Percentiles rank a stretch among this genome's conserved stretches.
Evolutionary conservation across 2,797 vertebrate species (phyloP).

Genomic region (Pogonophryne albipinna): DNA sequence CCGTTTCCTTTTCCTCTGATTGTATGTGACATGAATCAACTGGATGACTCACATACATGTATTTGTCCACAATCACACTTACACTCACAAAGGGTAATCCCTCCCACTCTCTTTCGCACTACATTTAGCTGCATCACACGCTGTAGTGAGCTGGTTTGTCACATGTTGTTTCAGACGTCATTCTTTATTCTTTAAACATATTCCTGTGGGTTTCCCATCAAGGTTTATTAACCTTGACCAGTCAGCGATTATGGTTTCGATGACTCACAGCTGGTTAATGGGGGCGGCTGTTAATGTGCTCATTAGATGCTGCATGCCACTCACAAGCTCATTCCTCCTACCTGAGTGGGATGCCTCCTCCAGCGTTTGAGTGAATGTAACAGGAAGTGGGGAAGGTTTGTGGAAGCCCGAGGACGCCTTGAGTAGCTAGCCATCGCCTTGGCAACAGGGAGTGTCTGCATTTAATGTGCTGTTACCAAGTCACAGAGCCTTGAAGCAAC

Average conservation of each 20-base stretch:
- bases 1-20: not conserved
- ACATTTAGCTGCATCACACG: slow-evolving; percentile 60
- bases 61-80: slow-evolving; percentile 26
- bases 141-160: slow-evolving; percentile 34
- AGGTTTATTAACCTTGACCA: slow-evolving; percentile 47
- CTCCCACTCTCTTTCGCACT: slow-evolving; percentile 48
- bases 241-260: slow-evolving; percentile 48
- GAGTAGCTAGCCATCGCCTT: slow-evolving; percentile 51
- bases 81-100: slow-evolving; percentile 25
- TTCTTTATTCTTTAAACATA: slow-evolving; percentile 19
- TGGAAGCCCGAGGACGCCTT: slow-evolving; percentile 42
- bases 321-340: slow-evolving; percentile 44
- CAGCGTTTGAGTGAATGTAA: slow-evolving; percentile 52
- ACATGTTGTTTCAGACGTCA: slow-evolving; percentile 21
- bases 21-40: slow-evolving; percentile 54
- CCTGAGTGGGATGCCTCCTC: slow-evolving; percentile 43
- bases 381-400: slow-evolving; percentile 62
- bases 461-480: slow-evolving; percentile 61
- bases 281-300: slow-evolving; percentile 54
- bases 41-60: slow-evolving; percentile 52
- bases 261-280: slow-evolving; percentile 75
- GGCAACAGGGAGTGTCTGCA: slow-evolving; percentile 75
- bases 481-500: slow-evolving; percentile 59
- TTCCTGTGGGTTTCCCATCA: slow-evolving; percentile 30
- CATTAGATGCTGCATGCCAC: slow-evolving; percentile 52